Base-by-base conservation (phyloP, 2,888 invertebrate genomes). In the Globia sparganii region DNA sequence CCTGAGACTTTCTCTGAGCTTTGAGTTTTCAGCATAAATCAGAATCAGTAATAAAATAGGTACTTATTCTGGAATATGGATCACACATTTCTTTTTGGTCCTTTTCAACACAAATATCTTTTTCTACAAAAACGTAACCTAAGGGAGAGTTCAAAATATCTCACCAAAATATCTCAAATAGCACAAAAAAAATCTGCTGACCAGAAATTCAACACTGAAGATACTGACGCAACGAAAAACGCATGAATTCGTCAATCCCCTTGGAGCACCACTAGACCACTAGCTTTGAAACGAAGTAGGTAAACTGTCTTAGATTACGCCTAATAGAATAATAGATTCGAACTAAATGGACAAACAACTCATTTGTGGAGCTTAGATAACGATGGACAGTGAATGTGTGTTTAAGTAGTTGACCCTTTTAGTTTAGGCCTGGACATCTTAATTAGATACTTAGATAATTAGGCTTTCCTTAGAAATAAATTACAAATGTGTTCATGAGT, bases 251-350 rank as follows among this genome's bases (percentile, higher is more conserved):
- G 49, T 37, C 59, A 75, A 64, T 61, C 13, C 77, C 1, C 53
- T 65, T 25, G 28, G 34, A 75, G n/a, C 34, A 56, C 40, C 37
- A 71, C 81, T 73, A 53, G 28, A 77, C 31, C 34, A 83, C 53
- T 73, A 40, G 31, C 62, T 31, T 18, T n/a, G 64, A 66, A 56
- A 58, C 34, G 53, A 75, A 72, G n/a, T 70, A 71, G 68, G 59
- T 64, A 64, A 72, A 61, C 46, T 71, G 72, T 70, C 72, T 79
- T 56, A 72, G 58, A 65, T 80, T 67, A 76, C 76, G 40, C 6
- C 59, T 84, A 86, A 86, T 80, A 77, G 75, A 75, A 70, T 78
- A 86, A 80, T 78, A 64, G 78, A 62, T 68, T 70, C 49, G 69
- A 31, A 75, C 53, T 21, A 76, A 78, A 65, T 75, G 25, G 62